Conservation (phyloP, 2,797 vertebrate genomes). For the Brotula barbata region DNA sequence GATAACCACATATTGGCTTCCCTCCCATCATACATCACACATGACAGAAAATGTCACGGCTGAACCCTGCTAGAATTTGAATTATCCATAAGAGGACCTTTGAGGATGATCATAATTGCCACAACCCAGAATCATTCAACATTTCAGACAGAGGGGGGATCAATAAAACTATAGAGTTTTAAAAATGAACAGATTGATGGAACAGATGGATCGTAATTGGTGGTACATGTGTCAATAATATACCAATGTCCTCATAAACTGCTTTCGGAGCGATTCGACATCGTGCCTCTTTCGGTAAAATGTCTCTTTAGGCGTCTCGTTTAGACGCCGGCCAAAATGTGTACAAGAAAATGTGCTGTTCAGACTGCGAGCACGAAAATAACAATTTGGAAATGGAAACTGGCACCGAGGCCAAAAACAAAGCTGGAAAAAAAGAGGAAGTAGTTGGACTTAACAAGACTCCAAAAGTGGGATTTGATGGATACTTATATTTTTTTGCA, state of each 20-base stretch:
- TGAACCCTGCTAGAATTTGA: conserved; percentile 34
- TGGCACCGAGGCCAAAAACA: conserved; percentile 1
- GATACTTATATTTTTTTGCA: conserved; percentile 11
- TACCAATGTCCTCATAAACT: conserved; percentile 14
- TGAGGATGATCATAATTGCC: conserved; percentile 38
- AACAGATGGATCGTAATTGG: conserved; percentile 22
- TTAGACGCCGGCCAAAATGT: conserved; percentile 25
- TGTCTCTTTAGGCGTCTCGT: too few species aligned
- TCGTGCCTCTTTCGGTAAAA: not conserved
- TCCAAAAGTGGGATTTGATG: not conserved
- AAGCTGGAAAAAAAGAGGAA: not conserved
- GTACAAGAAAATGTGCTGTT: conserved; percentile 25
- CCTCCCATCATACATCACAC: conserved; percentile 7
- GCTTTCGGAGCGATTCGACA: too few species aligned
- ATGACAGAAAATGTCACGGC: conserved; percentile 30
- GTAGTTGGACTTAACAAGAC: not conserved
- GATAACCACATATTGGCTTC: conserved; percentile 20
- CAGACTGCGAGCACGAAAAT: not conserved
- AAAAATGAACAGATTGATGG: conserved; percentile 21
- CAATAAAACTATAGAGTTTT: conserved; percentile 42
- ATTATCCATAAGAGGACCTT: conserved; percentile 37
- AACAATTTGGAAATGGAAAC: conserved; percentile 22
- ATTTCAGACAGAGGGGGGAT: conserved; percentile 33
- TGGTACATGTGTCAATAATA: conserved; percentile 16
- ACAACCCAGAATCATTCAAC: conserved; percentile 28